phyloP scores from a whole-genome alignment of 1,140 invertebrate genomes.

The Parapsyche elsis region DNA sequence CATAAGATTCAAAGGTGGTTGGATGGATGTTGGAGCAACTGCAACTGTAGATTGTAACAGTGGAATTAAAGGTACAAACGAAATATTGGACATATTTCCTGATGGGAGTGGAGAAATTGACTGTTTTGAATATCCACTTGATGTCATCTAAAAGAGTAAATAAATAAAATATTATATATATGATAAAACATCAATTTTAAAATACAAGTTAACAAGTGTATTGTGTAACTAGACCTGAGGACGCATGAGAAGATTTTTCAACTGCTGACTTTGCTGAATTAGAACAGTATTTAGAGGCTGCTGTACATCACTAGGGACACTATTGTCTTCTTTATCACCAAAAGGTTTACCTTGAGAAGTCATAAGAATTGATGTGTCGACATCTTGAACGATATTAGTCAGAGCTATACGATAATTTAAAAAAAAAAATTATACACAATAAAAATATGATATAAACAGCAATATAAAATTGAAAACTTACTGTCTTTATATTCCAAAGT shows the following conservation, averaged over 20 bases:
- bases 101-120: constrained; percentile 43
- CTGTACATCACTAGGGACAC: background rate
- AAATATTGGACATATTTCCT: constrained; percentile 7
- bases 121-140: constrained; percentile 41
- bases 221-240: constrained; percentile 63
- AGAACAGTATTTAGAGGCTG: constrained; percentile 62
- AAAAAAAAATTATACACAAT: constrained; percentile 39
- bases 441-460: background rate
- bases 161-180: background rate
- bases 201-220: background rate
- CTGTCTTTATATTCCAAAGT: constrained; percentile 40
- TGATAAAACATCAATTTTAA: background rate
- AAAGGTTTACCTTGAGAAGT: background rate
- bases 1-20: constrained; percentile 74
- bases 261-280: constrained; percentile 66
- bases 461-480: background rate
- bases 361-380: constrained; percentile 43
- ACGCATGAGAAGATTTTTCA: constrained; percentile 65
- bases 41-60: constrained; percentile 23
- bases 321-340: constrained; percentile 34
- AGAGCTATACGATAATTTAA: constrained; percentile 59
- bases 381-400: constrained; percentile 59
- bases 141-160: constrained; percentile 26
- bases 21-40: background rate
- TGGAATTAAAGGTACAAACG: constrained; percentile 29